Conservation (phyloP, 2,888 invertebrate genomes). For the Nomada flava region DNA sequence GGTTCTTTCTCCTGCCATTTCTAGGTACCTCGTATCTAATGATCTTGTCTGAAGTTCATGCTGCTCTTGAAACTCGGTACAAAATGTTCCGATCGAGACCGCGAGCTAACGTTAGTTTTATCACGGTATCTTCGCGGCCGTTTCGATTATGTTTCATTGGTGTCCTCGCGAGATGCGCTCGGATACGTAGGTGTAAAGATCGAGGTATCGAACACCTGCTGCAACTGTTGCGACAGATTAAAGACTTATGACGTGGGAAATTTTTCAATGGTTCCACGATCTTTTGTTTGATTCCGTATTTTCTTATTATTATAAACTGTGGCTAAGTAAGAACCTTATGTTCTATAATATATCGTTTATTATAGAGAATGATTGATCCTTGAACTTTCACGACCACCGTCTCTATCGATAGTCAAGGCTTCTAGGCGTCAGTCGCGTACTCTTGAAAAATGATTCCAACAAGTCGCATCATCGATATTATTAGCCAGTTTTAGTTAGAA, state of each 20-base stretch:
- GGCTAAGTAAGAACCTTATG: too few relatives aligned
- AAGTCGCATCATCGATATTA: slow-evolving; percentile 6
- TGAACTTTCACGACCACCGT: slow-evolving; percentile 1
- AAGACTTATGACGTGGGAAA: neutral
- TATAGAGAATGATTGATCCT: slow-evolving; percentile 13
- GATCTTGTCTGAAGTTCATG: slow-evolving; percentile 65
- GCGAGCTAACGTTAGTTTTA: slow-evolving; percentile 48
- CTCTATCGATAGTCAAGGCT: slow-evolving; percentile 20
- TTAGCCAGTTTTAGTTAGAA: neutral
- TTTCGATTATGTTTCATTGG: slow-evolving; percentile 56
- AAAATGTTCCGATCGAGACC: slow-evolving; percentile 52
- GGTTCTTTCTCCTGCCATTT: slow-evolving; percentile 62
- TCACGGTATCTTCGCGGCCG: slow-evolving; percentile 51
- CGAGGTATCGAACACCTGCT: slow-evolving; percentile 17
- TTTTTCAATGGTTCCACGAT: neutral
- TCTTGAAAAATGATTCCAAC: slow-evolving; percentile 21
- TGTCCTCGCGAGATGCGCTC: slow-evolving; percentile 24
- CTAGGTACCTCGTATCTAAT: slow-evolving; percentile 70
- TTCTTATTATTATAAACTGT: too few relatives aligned
- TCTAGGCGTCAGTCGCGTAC: neutral
- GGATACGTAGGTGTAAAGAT: slow-evolving; percentile 28
- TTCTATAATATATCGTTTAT: neutral
- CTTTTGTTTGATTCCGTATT: neutral
- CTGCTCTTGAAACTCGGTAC: slow-evolving; percentile 63
- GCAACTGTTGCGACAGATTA: neutral